Base-by-base conservation (phyloP, 2,797 vertebrate genomes). In the Crypturellus tataupa region DNA sequence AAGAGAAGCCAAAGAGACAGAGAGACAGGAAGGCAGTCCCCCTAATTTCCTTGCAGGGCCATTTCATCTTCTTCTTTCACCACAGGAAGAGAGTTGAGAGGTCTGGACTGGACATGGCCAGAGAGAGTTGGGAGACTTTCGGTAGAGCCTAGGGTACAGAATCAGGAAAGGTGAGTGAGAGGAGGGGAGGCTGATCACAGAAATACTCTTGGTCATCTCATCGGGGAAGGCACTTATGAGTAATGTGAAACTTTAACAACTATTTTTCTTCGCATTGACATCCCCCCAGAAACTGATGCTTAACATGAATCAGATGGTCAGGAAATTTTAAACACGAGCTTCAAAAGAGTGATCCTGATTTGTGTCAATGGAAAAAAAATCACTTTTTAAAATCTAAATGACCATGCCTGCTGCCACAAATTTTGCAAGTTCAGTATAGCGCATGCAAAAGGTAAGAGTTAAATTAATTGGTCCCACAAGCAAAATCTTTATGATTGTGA, bases 121-220 rank as follows among this genome's bases (percentile, higher is more conserved):
- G 98, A 99, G 80, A 99, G 97, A 42, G 98, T 98, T 65, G 97
- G 98, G 10, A 99, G 97, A 69, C 95, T 95, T 93, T 98, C 98
- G 33, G 98, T 90, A 49, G 96, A 92, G 63, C 97, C 98, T 98
- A 96, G 27, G 60, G 83, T 78, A 95, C 80, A 90, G 89, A 95
- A 97, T 62, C 67, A 81, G 93, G 89, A 92, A 64, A 89, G 83
- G 40, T 76, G 37, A 75, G 75, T 95, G 86, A 92, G 60, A 63
- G 70, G 31, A 59, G 69, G 5, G 0, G 63, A 72, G 25, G 62
- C 2, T 20, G 35, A n/a, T 9, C 31, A 16, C 10, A 42, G 75
- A n/a, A 68, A 73, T 11, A 13, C 15, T 35, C 39, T 58, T 17
- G 84, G 58, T 39, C 70, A 46, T 55, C 25, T 63, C 65, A 25